phyloP scores from a whole-genome alignment of 1,140 invertebrate genomes.

The Caenorhabditis latens region DNA sequence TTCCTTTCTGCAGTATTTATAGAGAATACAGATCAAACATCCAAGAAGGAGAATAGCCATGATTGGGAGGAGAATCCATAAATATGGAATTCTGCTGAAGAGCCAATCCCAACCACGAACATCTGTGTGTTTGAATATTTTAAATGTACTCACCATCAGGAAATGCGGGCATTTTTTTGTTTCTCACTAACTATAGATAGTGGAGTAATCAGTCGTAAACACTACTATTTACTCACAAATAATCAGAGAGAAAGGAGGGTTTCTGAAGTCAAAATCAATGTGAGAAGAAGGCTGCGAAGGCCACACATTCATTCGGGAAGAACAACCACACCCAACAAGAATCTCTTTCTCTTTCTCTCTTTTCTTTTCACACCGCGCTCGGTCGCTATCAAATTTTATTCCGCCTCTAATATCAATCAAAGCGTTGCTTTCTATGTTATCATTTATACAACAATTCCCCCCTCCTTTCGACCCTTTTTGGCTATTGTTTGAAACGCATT shows the following conservation, averaged over 20 bases:
- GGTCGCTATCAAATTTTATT: conserved; percentile 29
- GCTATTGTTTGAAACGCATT: conserved; percentile 48
- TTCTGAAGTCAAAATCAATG: conserved; percentile 43
- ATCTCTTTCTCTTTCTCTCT: background rate
- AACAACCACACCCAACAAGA: conserved; percentile 36
- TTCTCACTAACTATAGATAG: conserved; percentile 1
- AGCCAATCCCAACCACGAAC: conserved; percentile 31
- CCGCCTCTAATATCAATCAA: conserved; percentile 50
- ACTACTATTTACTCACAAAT: conserved; percentile 17
- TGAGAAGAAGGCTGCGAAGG: conserved; percentile 45
- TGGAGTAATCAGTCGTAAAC: conserved; percentile 12
- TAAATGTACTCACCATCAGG: conserved; percentile 20
- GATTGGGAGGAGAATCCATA: conserved; percentile 58
- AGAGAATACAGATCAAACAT: conserved; percentile 38
- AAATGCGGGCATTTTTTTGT: background rate
- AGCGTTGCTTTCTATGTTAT: conserved; percentile 46
- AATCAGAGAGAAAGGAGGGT: conserved; percentile 1
- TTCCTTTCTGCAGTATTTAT: background rate
- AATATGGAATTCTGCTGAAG: background rate
- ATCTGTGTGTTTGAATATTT: conserved; percentile 3
- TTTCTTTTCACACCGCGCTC: background rate
- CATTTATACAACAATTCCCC: conserved; percentile 25
- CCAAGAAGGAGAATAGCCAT: conserved; percentile 51
- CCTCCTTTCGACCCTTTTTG: background rate
- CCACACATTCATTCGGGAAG: conserved; percentile 25